Conservation (phyloP, 1,140 invertebrate species). For the Bombus consobrinus region DNA sequence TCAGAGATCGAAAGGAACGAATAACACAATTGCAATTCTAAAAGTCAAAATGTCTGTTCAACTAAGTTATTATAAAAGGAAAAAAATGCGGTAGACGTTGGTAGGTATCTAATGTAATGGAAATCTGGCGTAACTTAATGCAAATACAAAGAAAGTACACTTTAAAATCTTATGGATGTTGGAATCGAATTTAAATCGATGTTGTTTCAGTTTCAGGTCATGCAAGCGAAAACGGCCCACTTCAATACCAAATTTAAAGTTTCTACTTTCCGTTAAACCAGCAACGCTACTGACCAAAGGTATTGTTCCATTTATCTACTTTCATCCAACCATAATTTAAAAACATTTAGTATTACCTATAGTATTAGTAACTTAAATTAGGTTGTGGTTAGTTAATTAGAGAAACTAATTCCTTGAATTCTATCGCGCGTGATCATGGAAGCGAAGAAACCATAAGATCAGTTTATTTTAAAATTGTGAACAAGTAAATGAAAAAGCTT, state of each 20-base stretch:
- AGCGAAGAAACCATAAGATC: neutral
- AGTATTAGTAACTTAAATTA: neutral
- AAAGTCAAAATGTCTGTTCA: no score
- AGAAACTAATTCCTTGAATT: neutral
- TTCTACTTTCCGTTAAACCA: constrained; percentile 6
- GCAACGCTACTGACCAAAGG: neutral
- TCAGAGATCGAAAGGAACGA: no score
- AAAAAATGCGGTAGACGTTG: no score
- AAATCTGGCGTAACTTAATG: neutral
- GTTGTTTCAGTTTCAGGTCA: constrained; percentile 30
- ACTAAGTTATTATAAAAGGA: no score
- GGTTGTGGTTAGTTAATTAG: neutral
- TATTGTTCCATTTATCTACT: neutral
- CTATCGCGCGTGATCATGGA: no score
- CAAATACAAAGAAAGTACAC: neutral
- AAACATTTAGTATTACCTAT: no score
- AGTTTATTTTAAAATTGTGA: neutral
- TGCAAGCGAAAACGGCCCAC: constrained; percentile 35
- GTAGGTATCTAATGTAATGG: no score
- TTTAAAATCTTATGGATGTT: neutral
- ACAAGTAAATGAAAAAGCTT: neutral
- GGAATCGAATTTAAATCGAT: neutral
- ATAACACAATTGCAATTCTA: no score
- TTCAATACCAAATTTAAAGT: constrained; percentile 32
- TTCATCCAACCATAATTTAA: neutral